Base-by-base conservation (phyloP, 2,797 vertebrate genomes). In the Hipposideros larvatus region DNA sequence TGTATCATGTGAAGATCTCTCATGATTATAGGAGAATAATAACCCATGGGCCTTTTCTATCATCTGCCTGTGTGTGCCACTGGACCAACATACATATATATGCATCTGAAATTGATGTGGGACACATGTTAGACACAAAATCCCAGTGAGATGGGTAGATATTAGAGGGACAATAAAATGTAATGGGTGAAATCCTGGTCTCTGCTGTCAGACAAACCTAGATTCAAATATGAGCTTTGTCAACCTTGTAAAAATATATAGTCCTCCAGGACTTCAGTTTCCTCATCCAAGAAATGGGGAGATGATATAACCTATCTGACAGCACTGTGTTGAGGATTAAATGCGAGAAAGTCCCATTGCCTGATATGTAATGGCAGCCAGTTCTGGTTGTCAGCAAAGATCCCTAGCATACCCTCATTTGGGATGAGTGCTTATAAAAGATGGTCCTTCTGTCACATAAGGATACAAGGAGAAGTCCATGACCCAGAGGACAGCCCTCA, bases 371-470 rank as follows among this genome's bases (percentile, higher is more conserved):
- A 10, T 2, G 75, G 37, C 46, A 74, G 66, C 82, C 73, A 94
- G 22, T 31, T 26, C 55, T 34, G 11, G 15, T 48, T 43, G 31
- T 14, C 22, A n/a, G n/a, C 7, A 11, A 85, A 77, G 89, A 37
- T 22, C 28, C 31, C 0, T 0, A 19, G 14, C 28, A 26, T 4
- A 57, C 51, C 65, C 4, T 19, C 22, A 0, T 71, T 34, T n/a
- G 13, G 53, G 28, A 46, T n/a, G 10, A 68, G 48, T n/a, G 26
- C 21, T 34, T 77, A 15, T 11, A 28, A 41, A 9, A 84, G 79
- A 34, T 41, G 51, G 37, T 24, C 8, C 10, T n/a, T 71, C 43
- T 63, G n/a, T 41, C n/a, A 78, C 1, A 11, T 28, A n/a, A 28
- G 51, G 41, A 46, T 18, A 34, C 46, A 71, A 14, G 9, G 13